A percentile compares a stretch with the other conserved stretches of the same genome.
Evolutionary conservation across 2,888 invertebrate genomes (phyloP).

Genomic region (Machimus rusticus): DNA sequence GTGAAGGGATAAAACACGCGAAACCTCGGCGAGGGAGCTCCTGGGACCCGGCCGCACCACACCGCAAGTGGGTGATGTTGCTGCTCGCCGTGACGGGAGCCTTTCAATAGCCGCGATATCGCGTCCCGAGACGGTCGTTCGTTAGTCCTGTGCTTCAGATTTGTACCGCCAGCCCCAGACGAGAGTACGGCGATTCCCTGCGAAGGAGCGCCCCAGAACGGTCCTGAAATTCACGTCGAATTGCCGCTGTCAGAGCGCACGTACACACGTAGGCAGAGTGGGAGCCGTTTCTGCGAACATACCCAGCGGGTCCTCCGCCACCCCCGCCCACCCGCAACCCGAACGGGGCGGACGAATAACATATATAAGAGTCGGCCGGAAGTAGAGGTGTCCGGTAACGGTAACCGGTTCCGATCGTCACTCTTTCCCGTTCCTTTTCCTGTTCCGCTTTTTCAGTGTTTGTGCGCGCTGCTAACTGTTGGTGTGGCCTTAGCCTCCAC

Average conservation of each 20-base stretch:
- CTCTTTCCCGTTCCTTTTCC: constrained; percentile 64
- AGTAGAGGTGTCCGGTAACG: constrained; percentile 65
- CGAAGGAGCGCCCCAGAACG: background rate
- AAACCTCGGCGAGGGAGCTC: constrained; percentile 6
- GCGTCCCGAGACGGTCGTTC: constrained; percentile 62
- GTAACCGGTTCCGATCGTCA: constrained; percentile 65
- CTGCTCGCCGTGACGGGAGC: constrained; percentile 53
- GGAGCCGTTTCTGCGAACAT: background rate
- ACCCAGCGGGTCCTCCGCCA: background rate
- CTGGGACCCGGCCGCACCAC: background rate
- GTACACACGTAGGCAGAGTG: constrained; percentile 17
- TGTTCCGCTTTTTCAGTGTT: constrained; percentile 56
- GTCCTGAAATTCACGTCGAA: background rate
- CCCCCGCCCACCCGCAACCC: background rate
- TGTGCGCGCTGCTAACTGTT: constrained; percentile 43
- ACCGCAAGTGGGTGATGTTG: background rate
- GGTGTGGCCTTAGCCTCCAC: constrained; percentile 43
- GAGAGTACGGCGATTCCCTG: background rate
- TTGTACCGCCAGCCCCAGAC: background rate
- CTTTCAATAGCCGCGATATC: constrained; percentile 63
- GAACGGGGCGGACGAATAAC: constrained; percentile 34
- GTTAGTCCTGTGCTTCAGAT: background rate
- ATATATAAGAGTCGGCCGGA: constrained; percentile 61
- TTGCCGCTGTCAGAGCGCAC: background rate
- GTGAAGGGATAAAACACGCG: constrained; percentile 24